phyloP scores from a whole-genome alignment of 2,797 vertebrate species.

The Botia almorhae region DNA sequence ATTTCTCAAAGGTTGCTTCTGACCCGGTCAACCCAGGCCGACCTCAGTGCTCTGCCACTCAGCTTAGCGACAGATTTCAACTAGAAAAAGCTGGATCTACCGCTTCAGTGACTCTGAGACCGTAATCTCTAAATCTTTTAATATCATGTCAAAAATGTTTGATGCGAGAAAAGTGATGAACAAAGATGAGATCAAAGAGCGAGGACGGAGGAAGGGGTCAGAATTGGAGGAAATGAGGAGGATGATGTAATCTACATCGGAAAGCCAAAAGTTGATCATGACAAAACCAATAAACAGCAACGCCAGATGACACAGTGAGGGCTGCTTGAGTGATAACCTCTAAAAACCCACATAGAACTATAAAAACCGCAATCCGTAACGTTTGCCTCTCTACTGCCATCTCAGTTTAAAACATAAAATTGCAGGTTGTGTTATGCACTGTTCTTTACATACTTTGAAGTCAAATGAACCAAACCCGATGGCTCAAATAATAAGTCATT shows the following conservation, averaged over 20 bases:
- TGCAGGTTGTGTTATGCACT: no score
- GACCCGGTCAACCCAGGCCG: background rate
- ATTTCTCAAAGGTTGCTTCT: background rate
- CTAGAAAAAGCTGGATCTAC: slow-evolving; percentile 43
- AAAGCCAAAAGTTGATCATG: background rate
- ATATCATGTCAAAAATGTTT: slow-evolving; percentile 54
- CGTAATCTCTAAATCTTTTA: slow-evolving; percentile 62
- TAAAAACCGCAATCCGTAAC: no score
- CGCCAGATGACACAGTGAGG: background rate
- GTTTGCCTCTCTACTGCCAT: no score
- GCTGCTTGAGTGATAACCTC: background rate
- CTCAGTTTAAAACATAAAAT: no score
- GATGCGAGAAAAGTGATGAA: slow-evolving; percentile 31
- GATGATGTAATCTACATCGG: background rate
- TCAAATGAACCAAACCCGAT: no score
- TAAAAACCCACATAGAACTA: background rate
- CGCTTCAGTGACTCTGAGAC: slow-evolving; percentile 33
- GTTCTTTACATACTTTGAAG: no score
- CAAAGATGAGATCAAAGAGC: slow-evolving; percentile 12
- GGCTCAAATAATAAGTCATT: no score
- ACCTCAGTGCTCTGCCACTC: slow-evolving; percentile 18
- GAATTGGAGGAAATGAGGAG: background rate
- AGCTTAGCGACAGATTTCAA: slow-evolving; percentile 49
- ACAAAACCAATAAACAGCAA: background rate
- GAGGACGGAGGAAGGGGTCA: background rate